phyloP scores from a whole-genome alignment of 2,113 vertebrate genomes.

The Periophthalmodon schlosseri region DNA sequence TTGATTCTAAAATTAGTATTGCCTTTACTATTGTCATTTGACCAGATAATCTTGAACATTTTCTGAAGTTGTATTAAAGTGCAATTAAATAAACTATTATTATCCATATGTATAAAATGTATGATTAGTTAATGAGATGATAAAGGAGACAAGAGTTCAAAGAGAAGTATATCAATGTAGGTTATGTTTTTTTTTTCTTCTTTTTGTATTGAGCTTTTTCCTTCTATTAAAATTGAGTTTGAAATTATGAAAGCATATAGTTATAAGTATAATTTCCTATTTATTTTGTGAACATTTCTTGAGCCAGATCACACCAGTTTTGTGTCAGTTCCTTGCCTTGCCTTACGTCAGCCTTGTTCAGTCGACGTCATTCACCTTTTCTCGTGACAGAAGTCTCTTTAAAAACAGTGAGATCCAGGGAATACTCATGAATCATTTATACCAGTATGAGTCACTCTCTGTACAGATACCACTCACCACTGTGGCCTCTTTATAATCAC shows the following conservation, averaged over 20 bases:
- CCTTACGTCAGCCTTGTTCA: not conserved
- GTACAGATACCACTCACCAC: conserved; percentile 29
- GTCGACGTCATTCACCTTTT: conserved; percentile 2
- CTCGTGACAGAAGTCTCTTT: not conserved
- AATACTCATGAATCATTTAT: conserved; percentile 65
- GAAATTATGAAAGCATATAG: no score
- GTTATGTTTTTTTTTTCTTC: no score
- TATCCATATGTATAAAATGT: no score
- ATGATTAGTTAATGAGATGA: no score
- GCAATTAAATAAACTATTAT: not conserved
- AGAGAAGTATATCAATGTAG: no score
- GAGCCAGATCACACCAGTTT: not conserved
- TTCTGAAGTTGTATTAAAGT: not conserved
- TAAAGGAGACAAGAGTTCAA: no score
- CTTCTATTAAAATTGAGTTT: no score
- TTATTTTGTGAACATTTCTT: not conserved
- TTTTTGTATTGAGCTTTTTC: not conserved
- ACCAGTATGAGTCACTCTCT: conserved; percentile 55
- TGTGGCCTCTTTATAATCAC: conserved; percentile 21
- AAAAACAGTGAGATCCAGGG: conserved; percentile 9
- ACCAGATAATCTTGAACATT: no score
- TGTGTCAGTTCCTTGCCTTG: not conserved
- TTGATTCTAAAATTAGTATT: not conserved
- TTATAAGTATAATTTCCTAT: no score
- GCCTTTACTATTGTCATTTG: not conserved